Evolutionary conservation across 2,888 invertebrate species (phyloP), one percentile per base, ranked within the genome.

Genomic region (Boloria euphrosyne): DNA sequence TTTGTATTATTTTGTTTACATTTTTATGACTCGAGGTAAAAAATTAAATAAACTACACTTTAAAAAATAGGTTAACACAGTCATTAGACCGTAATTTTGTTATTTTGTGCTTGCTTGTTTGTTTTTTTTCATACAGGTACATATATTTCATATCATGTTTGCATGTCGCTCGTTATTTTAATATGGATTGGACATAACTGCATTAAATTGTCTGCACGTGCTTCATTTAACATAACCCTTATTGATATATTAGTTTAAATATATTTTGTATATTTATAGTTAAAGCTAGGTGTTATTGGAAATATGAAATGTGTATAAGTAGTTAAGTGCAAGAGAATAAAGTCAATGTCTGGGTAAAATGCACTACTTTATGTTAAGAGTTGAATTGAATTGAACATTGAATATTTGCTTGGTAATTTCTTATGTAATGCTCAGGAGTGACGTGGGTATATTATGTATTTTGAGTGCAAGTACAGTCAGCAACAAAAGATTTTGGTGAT

Each of bases 41-140:
- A 38, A 38, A 10, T 7, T 38, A 10, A 38, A 38, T 38, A 7
- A 38, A 38, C 7, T 31, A 31, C 10, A 10, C 10, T 38, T 10
- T 6, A 31, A 38, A 38, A n/a, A 43, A 31, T 16, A 51, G 51
- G 18, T 61, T 61, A 51, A 51, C 51, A 61, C 51, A 59, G 59
- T 59, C 59, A 59, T 59, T 38, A 27, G 17, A 49, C 7, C 13
- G 16, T 22, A 44, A 46, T 47, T 59, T 49, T 13, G 17, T 13
- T 22, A 31, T 31, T 38, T 49, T 38, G 38, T 18, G 49, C 59
- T 49, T 38, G 59, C 31, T 49, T 38, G 31, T 38, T 31, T 38
- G 31, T 17, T 47, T 16, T 3, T n/a, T 22, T 59, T 53, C 31
- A 53, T 53, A 31, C 16, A 52, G 14, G 14, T 31, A 13, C 14